Percentiles rank a stretch among this genome's conserved stretches.
phyloP scores from a whole-genome alignment of 2,113 vertebrate species.

The Megaceryle maxima region DNA sequence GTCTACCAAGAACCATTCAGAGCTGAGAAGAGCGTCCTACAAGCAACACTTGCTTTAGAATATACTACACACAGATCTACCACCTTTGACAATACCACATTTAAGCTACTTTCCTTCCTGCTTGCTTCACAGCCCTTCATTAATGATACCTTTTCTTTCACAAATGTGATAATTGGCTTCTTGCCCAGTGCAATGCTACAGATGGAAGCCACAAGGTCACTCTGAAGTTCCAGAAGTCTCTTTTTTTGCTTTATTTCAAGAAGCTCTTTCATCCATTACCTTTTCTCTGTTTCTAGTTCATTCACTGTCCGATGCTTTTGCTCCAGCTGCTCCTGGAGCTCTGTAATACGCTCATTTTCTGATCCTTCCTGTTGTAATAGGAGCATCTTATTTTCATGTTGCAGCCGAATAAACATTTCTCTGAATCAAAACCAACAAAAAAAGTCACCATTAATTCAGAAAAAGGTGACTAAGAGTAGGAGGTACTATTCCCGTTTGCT shows the following conservation, averaged over 20 bases:
- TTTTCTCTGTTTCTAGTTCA: slow-evolving; percentile 89
- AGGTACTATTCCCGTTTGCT: background rate
- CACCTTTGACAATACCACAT: background rate
- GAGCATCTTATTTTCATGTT: slow-evolving; percentile 98
- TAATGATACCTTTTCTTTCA: background rate
- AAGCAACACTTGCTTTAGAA: background rate
- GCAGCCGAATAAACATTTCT: slow-evolving; percentile 92
- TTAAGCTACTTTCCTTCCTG: background rate
- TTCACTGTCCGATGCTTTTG: slow-evolving; percentile 86
- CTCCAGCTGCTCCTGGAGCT: slow-evolving; percentile 87
- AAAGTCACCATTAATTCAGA: background rate
- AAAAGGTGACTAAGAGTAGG: background rate
- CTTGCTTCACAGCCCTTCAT: background rate
- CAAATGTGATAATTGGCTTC: background rate
- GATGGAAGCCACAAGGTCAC: background rate
- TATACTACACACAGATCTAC: background rate
- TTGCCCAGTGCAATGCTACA: background rate
- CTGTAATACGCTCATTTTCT: slow-evolving; percentile 85
- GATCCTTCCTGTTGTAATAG: slow-evolving; percentile 89
- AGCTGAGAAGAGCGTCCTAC: background rate
- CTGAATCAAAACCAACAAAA: slow-evolving; percentile 63
- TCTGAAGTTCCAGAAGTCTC: background rate
- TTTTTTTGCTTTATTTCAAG: background rate
- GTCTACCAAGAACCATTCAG: background rate
- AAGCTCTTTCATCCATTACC: slow-evolving; percentile 38